Conservation (phyloP, 2,888 invertebrate genomes). For the Tupiocoris notatus region DNA sequence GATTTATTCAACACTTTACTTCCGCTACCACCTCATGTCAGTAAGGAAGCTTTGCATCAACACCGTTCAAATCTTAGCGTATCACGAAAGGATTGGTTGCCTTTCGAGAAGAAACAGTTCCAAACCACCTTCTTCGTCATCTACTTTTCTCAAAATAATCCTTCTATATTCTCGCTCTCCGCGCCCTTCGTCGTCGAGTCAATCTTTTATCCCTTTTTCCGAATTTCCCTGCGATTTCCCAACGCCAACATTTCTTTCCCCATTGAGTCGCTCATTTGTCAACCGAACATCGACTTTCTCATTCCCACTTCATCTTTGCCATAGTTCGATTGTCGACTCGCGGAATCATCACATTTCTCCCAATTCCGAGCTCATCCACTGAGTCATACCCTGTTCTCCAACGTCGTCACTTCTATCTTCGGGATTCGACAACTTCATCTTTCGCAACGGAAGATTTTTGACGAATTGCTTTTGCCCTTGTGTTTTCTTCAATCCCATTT, state of each 20-base stretch:
- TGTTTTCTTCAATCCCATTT: slow-evolving; percentile 29
- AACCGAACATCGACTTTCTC: not conserved
- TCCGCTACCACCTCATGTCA: too few relatives aligned
- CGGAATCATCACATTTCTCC: slow-evolving; percentile 30
- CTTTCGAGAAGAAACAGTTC: not conserved
- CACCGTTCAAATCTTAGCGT: not conserved
- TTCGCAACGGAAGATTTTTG: slow-evolving; percentile 10
- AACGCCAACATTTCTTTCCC: slow-evolving; percentile 32
- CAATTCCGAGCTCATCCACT: not conserved
- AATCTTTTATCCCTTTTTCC: not conserved
- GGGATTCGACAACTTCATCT: slow-evolving; percentile 9
- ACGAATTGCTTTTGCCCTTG: slow-evolving; percentile 31
- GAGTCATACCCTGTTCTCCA: not conserved
- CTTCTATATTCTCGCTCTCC: not conserved
- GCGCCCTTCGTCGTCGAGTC: not conserved
- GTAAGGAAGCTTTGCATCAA: not conserved
- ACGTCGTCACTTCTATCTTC: not conserved
- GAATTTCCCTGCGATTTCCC: slow-evolving; percentile 22
- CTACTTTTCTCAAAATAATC: not conserved
- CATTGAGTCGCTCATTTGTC: slow-evolving; percentile 34
- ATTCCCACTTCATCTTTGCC: not conserved
- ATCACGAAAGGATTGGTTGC: not conserved
- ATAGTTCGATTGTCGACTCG: slow-evolving; percentile 4
- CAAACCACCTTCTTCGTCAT: too few relatives aligned
- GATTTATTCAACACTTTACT: too few relatives aligned